Percentiles rank a stretch among this genome's conserved stretches.
Conservation (phyloP, 2,113 vertebrate species). For the Chrysochloris asiatica region DNA sequence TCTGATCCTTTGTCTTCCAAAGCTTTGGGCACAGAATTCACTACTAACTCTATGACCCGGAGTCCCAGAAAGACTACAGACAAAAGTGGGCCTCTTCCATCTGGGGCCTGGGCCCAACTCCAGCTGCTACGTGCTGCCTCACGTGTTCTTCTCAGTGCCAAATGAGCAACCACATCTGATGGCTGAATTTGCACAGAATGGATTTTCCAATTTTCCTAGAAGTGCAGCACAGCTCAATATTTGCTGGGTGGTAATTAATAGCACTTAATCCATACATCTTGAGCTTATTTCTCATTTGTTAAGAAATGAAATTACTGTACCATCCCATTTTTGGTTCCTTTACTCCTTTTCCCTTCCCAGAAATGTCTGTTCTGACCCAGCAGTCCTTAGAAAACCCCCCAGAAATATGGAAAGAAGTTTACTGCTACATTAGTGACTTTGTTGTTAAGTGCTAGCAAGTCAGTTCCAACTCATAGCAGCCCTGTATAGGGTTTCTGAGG, state of each 20-base stretch:
- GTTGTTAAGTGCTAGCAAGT: too few species aligned
- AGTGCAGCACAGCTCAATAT: constrained; percentile 73
- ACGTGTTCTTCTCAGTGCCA: not conserved
- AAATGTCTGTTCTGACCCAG: not conserved
- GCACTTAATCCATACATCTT: constrained; percentile 83
- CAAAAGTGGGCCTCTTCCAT: not conserved
- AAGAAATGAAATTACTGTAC: constrained; percentile 71
- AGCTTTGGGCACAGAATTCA: not conserved
- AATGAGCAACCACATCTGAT: constrained; percentile 74
- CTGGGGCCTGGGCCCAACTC: fast-evolving
- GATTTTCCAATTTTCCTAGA: constrained; percentile 78
- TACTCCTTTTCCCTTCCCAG: not conserved
- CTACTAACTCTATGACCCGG: not conserved
- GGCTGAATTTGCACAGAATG: constrained; percentile 60
- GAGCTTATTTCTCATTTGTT: constrained; percentile 84
- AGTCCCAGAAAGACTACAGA: not conserved
- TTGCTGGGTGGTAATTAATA: constrained; percentile 85
- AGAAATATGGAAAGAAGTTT: not conserved
- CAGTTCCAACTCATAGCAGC: too few species aligned
- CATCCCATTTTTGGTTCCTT: constrained; percentile 45
- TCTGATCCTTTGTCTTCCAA: not conserved
- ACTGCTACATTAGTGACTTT: not conserved
- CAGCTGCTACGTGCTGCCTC: fast-evolving
- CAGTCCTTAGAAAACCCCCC: too few species aligned
- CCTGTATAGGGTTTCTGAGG: too few species aligned